Base-by-base conservation (phyloP, 2,797 vertebrate genomes). In the Eulemur mongoz region DNA sequence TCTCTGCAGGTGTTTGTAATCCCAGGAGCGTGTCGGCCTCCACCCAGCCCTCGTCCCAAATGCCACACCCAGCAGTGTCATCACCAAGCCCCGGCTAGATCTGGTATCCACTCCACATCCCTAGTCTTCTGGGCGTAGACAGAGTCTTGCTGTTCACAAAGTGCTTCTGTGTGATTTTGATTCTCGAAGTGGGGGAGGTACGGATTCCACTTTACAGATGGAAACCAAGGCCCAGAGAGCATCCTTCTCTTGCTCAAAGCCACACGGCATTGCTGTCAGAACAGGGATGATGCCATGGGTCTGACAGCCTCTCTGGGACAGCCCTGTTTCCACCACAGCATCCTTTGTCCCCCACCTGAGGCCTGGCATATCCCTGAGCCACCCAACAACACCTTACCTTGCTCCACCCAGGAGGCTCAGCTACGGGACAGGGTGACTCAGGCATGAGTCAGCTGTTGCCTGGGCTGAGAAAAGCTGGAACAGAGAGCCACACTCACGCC, bases 211-310 rank as follows among this genome's bases (percentile, higher is more conserved):
- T 32, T 90, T 67, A 27, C 32, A 32, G 82, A 10, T 7, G 35
- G 59, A 67, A 67, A 9, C 11, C 1, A 13, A 73, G 22, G 76
- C 27, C 25, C 78, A 13, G 43, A 81, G 57, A 50, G 13, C 61
- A 23, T 27, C 1, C 1, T 59, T 92, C 25, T 79, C 50, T 45
- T 35, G 23, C 23, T 32, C 40, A 17, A 50, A n/a, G 52, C 59
- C 50, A 43, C 50, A 57, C 17, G 25, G 88, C 15, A 9, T 43
- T n/a, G 40, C 72, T 8, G 7, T 50, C 22, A 54, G 45, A 65
- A 6, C 4, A 5, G 25, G 32, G n/a, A 40, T 5, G n/a, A 11
- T 32, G 22, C 35, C 0, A 1, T 30, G 35, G 32, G 4, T 30
- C 30, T 32, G 25, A n/a, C 7, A 22, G 35, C 20, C 20, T 57